Base-by-base conservation (phyloP, 2,888 invertebrate species). In the Ichneumoninae sp. region DNA sequence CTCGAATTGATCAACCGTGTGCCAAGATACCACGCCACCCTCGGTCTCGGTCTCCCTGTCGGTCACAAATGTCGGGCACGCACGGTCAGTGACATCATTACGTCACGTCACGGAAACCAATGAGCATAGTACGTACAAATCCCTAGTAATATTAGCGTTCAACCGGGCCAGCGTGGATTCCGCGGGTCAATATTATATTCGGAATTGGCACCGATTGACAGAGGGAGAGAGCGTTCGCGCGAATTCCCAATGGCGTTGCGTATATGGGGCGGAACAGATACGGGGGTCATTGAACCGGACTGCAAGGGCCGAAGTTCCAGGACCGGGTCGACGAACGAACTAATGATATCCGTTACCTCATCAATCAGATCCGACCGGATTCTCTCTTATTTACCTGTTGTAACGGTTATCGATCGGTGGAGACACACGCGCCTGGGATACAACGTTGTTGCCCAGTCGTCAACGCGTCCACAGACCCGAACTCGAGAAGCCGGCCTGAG, bases 21-120 rank as follows among this genome's bases (percentile, higher is more conserved):
- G 93, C 97, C 97, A 89, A 97, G 95, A 94, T 96, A 97, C 98
- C 98, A 98, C 87, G 96, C 96, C 78, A 98, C 96, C 85, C 96
- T 95, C 3, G 98, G 98, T 87, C 96, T 94, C 26, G 98, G 98
- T 87, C 96, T 95, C 87, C 97, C 97, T 97, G 86, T 69, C 86
- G 86, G 69, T 80, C 84, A 82, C 77, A 81, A 80, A 82, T 69
- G 71, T 76, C 81, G 36, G 47, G 33, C 52, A 71, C 72, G 79
- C 71, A 44, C 47, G 74, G 72, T 84, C 77, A 84, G 77, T 77
- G 60, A 71, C 82, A 79, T 82, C 65, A 26, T 75, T 69, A 33
- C 77, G 77, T 78, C 74, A 62, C 22, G 62, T 44, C 30, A 30
- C n/a, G 65, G 47, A 36, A 44, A 71, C 66, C 69, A 57, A 68